Base-by-base conservation (phyloP, 2,113 vertebrate genomes). In the Mormyrus iriodes region DNA sequence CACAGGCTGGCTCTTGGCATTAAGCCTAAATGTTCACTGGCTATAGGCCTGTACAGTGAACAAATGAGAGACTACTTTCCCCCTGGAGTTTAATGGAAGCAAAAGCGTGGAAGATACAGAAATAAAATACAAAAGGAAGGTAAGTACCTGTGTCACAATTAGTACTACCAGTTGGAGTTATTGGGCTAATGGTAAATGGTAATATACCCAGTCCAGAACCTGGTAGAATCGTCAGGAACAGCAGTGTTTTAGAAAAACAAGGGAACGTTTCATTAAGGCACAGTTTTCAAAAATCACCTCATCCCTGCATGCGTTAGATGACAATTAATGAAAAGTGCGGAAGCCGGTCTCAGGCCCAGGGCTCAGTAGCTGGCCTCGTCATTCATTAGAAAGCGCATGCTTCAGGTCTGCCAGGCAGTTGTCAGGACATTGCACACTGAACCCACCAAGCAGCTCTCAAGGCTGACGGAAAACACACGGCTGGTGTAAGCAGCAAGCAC, bases 131-230 rank as follows among this genome's bases (percentile, higher is more conserved):
- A 88, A 55, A 82, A 85, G 8, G 42, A 90, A 85, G 49, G 89
- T 86, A 61, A 95, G 96, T 98, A 98, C 97, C 97, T 98, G 96
- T 97, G 95, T 98, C 97, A 98, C 97, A 98, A 97, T 98, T 98
- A 97, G 97, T 97, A 97, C 96, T 98, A 98, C 91, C 97, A 96
- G 97, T 98, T 95, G 97, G 95, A 92, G 97, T 96, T 96, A 98
- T 95, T 90, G 97, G 97, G 93, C 96, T 98, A 97, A 98, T 93
- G 94, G 97, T 97, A 98, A 98, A 97, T 92, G 97, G 97, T 95
- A 97, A 98, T 95, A 97, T 94, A 96, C 97, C 97, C 96, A 97
- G 93, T 97, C 97, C 97, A 97, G 97, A 96, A 97, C 97, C 97
- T 98, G 96, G 96, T 94, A 95, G 95, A 95, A 96, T 95, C 95